phyloP scores from a whole-genome alignment of 2,888 invertebrate species.

The Camponotus fellah region DNA sequence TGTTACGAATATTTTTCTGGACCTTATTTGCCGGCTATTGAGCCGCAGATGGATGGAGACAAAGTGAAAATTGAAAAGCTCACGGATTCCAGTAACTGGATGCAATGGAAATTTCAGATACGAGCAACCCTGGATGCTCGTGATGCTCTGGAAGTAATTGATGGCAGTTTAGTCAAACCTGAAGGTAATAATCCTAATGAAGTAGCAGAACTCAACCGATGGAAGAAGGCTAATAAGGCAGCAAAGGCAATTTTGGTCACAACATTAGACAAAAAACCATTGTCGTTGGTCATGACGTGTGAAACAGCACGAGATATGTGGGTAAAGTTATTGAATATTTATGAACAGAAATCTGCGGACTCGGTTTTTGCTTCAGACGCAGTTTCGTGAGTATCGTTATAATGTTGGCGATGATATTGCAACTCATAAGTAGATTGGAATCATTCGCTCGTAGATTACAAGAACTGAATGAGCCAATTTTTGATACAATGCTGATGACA shows the following conservation, averaged over 20 bases:
- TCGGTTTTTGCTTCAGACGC: conserved; percentile 41
- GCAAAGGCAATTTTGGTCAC: conserved; percentile 44
- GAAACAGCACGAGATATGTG: conserved; percentile 60
- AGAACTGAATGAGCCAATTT: conserved; percentile 35
- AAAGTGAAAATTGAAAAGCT: conserved; percentile 56
- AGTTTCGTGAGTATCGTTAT: conserved; percentile 16
- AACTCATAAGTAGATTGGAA: conserved; percentile 44
- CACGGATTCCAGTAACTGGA: conserved; percentile 45
- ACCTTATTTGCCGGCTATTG: conserved; percentile 35
- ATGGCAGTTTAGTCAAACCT: conserved; percentile 34
- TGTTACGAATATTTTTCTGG: conserved; percentile 35
- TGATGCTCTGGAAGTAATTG: conserved; percentile 47
- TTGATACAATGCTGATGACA: conserved; percentile 54
- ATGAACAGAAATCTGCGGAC: conserved; percentile 40
- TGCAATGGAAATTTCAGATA: conserved; percentile 51
- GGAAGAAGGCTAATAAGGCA: not conserved
- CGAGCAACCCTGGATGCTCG: conserved; percentile 45
- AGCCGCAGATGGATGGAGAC: conserved; percentile 51
- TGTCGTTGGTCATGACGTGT: conserved; percentile 53
- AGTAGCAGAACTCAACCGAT: not conserved
- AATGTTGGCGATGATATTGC: conserved; percentile 46
- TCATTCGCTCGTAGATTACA: conserved; percentile 38
- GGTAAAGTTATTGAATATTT: conserved; percentile 46
- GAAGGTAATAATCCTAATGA: not conserved
- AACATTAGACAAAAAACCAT: conserved; percentile 43